Evolutionary conservation across 2,797 vertebrate genomes (phyloP), one percentile per base, ranked within the genome.

Genomic region (Scolopax bukidnonensis): DNA sequence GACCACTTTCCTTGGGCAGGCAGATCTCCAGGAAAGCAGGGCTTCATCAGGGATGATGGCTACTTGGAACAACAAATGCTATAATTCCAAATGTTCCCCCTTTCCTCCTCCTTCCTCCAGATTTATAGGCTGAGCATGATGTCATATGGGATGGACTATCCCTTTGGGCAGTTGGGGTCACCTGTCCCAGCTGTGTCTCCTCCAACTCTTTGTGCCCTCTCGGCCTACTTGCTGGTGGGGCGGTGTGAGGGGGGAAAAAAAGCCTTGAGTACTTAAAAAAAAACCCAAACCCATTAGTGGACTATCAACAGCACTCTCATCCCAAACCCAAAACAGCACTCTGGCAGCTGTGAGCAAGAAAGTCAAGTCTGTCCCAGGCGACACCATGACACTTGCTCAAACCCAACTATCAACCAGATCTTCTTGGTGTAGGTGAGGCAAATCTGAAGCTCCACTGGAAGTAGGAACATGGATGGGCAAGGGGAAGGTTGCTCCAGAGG

Each of bases 371-470:
- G 16, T 43, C 28, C 19, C 40, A 23, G 28, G 19, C 11, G 20
- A 64, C 43, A 32, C 5, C 10, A 32, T 4, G 6, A 23, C 28
- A 23, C 18, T 5, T 40, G 18, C 24, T 47, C 36, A 32, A 69
- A 64, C 38, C 23, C 18, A 12, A 10, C 5, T 0, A 0, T 21
- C 8, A 53, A 71, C 21, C 4, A 3, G 11, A 51, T 84, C 32
- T 56, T 3, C 80, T 78, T 68, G 9, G 6, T 36, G 14, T 33
- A 32, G 5, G 20, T 13, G 16, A 43, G 77, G 18, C 10, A 12
- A 28, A 23, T 38, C 5, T 30, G 73, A 47, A 51, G 9, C 21
- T 63, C 11, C 8, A 2, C 11, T 38, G 33, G 56, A 27, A 25
- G 3, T 27, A 25, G 20, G 21, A 75, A 10, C 1, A 0, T 61